A percentile compares a stretch with the other conserved stretches of the same genome.
phyloP scores from a whole-genome alignment of 2,888 invertebrate species.

The Mimas tiliae region DNA sequence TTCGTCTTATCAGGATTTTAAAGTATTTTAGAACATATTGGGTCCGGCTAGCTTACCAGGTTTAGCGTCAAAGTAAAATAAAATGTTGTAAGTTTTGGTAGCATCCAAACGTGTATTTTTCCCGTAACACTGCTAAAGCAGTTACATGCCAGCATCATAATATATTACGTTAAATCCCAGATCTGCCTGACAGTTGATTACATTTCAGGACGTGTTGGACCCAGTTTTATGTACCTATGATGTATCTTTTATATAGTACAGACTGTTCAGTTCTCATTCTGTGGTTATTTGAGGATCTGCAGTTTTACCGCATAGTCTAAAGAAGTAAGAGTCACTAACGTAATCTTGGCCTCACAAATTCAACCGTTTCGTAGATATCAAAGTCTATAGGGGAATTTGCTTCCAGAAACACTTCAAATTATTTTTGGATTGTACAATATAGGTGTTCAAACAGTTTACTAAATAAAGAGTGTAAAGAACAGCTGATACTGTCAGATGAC shows the following conservation, averaged over 20 bases:
- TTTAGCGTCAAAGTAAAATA: background rate
- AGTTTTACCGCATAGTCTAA: background rate
- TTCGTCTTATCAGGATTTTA: background rate
- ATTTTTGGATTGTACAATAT: too few relatives aligned
- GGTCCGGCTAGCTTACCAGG: too few relatives aligned
- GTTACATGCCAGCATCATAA: background rate
- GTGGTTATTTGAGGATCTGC: background rate
- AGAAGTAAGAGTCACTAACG: too few relatives aligned
- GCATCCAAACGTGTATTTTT: background rate
- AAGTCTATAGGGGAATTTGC: too few relatives aligned
- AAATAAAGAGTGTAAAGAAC: too few relatives aligned
- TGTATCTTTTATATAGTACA: background rate
- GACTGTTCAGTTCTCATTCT: background rate
- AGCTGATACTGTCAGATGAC: too few relatives aligned
- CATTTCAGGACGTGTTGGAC: slow-evolving; percentile 17
- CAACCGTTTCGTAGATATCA: too few relatives aligned
- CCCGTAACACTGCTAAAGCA: background rate
- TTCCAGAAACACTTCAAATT: too few relatives aligned
- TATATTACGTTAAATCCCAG: background rate
- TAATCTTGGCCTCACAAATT: too few relatives aligned
- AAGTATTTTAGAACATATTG: background rate
- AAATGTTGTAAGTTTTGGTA: background rate
- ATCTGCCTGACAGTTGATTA: slow-evolving; percentile 3
- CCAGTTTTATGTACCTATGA: slow-evolving; percentile 6
- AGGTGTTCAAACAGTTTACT: too few relatives aligned